phyloP scores from a whole-genome alignment of 2,113 vertebrate species.

The Datnioides undecimradiatus region DNA sequence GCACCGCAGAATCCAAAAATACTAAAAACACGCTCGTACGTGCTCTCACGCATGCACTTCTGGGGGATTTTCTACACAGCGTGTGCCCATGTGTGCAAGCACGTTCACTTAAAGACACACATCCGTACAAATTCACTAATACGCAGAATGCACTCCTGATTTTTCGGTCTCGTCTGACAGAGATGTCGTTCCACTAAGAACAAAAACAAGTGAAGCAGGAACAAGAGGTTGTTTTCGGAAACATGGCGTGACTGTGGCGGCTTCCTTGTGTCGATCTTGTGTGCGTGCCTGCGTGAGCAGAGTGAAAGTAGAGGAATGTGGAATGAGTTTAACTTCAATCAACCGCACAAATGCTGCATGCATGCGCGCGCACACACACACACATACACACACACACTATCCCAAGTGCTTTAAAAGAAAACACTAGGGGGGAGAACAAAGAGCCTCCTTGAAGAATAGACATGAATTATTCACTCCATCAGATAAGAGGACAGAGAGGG shows the following conservation, averaged over 20 bases:
- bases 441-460: slow-evolving; percentile 72
- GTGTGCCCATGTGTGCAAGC: neutral
- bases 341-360: slow-evolving; percentile 31
- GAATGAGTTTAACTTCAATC: slow-evolving; percentile 24
- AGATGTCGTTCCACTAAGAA: neutral
- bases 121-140: neutral
- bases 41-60: neutral
- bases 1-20: neutral
- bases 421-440: slow-evolving; percentile 65
- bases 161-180: slow-evolving; percentile 7
- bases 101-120: neutral
- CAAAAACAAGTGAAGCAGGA: neutral
- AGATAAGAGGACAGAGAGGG: slow-evolving; percentile 58
- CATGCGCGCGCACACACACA: neutral
- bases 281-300: neutral
- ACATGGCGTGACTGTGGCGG: neutral
- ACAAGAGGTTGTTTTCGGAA: neutral
- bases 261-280: neutral
- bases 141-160: neutral
- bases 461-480: slow-evolving; percentile 80
- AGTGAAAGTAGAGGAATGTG: slow-evolving; percentile 24
- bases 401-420: slow-evolving; percentile 67
- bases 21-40: neutral
- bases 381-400: slow-evolving; percentile 6
- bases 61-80: neutral